Conservation (phyloP, 2,113 vertebrate genomes). For the Ceratotherium simum region DNA sequence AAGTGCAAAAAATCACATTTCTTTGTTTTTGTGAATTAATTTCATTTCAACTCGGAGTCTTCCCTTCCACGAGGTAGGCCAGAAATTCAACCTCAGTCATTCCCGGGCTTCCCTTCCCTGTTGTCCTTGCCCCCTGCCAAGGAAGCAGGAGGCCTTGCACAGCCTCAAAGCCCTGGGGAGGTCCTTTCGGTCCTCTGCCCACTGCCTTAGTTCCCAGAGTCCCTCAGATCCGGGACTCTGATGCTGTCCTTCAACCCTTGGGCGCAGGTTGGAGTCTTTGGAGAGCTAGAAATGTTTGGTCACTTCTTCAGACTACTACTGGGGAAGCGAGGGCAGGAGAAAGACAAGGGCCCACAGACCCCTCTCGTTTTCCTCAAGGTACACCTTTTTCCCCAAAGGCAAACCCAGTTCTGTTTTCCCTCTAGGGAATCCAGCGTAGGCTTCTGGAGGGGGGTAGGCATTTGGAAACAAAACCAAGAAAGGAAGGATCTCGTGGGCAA, state of each 20-base stretch:
- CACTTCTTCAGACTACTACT: neutral
- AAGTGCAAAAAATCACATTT: neutral
- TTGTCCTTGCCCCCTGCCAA: neutral
- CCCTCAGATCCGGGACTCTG: neutral
- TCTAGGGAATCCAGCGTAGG: neutral
- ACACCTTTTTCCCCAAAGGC: neutral
- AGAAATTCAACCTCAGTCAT: slow-evolving; percentile 25
- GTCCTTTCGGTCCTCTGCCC: neutral
- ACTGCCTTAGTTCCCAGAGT: neutral
- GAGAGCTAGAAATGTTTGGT: neutral
- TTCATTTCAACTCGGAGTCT: slow-evolving; percentile 18
- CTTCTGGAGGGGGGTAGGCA: neutral
- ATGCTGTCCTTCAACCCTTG: neutral
- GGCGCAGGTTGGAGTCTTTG: neutral
- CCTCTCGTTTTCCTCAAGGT: neutral
- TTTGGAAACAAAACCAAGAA: slow-evolving; percentile 55
- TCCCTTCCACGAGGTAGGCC: neutral
- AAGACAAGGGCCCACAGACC: neutral
- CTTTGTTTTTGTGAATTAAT: slow-evolving; percentile 40
- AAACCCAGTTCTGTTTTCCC: slow-evolving; percentile 10
- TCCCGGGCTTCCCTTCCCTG: neutral
- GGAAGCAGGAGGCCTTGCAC: neutral
- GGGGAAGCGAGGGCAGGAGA: neutral
- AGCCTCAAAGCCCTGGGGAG: neutral
- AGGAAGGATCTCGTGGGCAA: slow-evolving; percentile 42